Evolutionary conservation across 2,888 invertebrate species (phyloP), one percentile per base, ranked within the genome.

Genomic region (Drosophila nr. fundita): DNA sequence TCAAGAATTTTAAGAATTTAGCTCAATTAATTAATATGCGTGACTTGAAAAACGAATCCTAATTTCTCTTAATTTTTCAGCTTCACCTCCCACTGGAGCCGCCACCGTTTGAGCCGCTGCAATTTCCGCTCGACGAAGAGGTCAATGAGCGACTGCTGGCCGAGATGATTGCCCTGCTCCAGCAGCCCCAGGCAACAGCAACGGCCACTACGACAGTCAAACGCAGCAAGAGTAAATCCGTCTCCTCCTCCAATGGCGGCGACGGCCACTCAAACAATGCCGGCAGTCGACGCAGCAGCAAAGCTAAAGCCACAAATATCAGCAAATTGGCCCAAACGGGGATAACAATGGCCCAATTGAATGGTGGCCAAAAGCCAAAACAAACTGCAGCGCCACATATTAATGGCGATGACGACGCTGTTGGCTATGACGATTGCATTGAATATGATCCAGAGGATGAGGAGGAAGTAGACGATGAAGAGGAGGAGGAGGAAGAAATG

Each of bases 81-180:
- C n/a, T 72, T n/a, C 55, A 95, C 95, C 92, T 68, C 3, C 49
- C 95, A 95, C 92, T 93, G 86, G 95, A 96, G 90, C 94, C 95
- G 78, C 97, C 97, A 15, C 97, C 95, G 92, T 90, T 85, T 55
- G 96, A 97, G 69, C 95, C 95, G 45, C 94, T 97, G 58, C 93
- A 93, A 76, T 97, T 97, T 93, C 97, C 97, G 7, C 94, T 97
- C 58, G 92, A 94, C 8, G 97, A 97, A 55, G 95, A 95, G 50
- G 93, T 94, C 29, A 96, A 96, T 91, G 94, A 95, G 60, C 94
- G 94, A 84, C 96, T 97, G 96, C 84, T 96, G 72, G 94, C 62
- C 1, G 84, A 89, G 24, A 79, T 72, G 45, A 62, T 76, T 8
- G 72, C 69, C 4, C 62, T 71, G 30, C 87, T 90, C 1, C 64